Percentiles rank a stretch among this genome's conserved stretches.
Conservation (phyloP, 2,797 vertebrate species). For the Anguilla pacifica region DNA sequence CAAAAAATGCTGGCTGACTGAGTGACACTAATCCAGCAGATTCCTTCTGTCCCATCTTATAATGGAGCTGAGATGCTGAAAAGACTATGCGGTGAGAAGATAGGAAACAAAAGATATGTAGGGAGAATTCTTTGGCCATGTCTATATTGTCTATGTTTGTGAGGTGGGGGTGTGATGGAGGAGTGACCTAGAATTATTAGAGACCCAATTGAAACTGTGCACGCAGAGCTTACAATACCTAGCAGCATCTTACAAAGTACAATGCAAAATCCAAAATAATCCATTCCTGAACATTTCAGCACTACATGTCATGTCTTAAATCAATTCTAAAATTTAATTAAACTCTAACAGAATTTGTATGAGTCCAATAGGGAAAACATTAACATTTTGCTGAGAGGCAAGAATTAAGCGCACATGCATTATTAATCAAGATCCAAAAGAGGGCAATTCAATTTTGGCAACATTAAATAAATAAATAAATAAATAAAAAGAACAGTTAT, state of each 20-base stretch:
- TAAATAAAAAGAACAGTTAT: too few relatives aligned
- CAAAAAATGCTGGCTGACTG: neutral
- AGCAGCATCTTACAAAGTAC: neutral
- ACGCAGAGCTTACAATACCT: neutral
- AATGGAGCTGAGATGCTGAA: neutral
- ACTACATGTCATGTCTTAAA: neutral
- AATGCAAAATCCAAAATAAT: neutral
- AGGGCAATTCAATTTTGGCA: neutral
- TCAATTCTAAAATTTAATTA: constrained; percentile 1
- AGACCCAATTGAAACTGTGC: neutral
- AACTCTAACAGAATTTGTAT: neutral
- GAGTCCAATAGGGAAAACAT: neutral
- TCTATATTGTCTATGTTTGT: neutral
- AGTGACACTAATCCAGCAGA: neutral
- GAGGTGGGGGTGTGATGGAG: neutral
- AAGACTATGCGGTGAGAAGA: neutral
- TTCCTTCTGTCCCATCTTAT: neutral
- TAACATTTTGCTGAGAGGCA: constrained; percentile 4
- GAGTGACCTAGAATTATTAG: neutral
- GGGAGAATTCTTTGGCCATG: neutral
- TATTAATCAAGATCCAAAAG: constrained; percentile 16
- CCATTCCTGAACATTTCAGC: neutral
- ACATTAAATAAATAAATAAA: neutral
- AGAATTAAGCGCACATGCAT: neutral
- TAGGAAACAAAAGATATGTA: neutral